phyloP scores from a whole-genome alignment of 2,888 invertebrate genomes.

The Galerucella nymphaeae region DNA sequence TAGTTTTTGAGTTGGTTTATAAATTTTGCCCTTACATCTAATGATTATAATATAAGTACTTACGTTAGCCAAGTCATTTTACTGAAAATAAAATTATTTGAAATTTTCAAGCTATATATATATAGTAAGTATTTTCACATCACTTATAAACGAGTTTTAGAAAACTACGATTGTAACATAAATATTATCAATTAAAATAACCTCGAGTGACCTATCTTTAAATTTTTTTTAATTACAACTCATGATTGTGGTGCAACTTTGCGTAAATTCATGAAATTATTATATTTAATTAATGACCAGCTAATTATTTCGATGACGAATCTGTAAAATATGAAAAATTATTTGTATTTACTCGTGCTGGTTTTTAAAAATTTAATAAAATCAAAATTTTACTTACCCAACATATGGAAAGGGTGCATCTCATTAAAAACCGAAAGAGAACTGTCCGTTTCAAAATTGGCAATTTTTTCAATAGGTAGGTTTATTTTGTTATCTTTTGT shows the following conservation, averaged over 20 bases:
- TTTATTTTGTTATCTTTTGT: no score
- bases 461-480: no score
- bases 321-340: no score
- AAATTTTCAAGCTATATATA: conserved; percentile 8
- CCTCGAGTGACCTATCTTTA: background rate
- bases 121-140: conserved; percentile 4
- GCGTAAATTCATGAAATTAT: background rate
- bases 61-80: conserved; percentile 18
- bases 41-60: conserved; percentile 12
- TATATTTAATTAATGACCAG: no score
- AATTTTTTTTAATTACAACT: background rate
- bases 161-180: conserved; percentile 2
- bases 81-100: background rate
- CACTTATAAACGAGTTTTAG: background rate
- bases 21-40: conserved; percentile 9
- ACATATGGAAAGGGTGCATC: no score
- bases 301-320: background rate
- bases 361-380: no score
- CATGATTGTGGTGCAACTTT: conserved; percentile 4
- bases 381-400: no score
- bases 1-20: background rate
- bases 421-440: no score
- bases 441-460: no score
- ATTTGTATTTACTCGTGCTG: no score
- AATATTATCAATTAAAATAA: conserved; percentile 16